These are phyloP conservation scores for Porites lobata DNA, from an alignment of 92 coral and sea anemone genomes.

Conservation along the genomic window DNA sequence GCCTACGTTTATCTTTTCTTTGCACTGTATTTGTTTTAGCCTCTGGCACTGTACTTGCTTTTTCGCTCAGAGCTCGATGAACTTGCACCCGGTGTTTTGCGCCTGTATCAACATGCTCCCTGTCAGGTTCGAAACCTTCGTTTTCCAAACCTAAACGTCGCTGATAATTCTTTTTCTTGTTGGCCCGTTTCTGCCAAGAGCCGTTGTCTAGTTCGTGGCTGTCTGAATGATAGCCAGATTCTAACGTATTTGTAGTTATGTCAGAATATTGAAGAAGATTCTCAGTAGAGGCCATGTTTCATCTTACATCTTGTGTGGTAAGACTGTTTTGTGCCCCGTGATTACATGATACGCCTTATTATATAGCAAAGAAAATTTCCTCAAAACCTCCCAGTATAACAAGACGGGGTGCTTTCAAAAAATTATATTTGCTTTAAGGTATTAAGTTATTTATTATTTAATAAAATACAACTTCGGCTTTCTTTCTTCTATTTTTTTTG, in stretches of 20 bases:
- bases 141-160: conserved; percentile 56
- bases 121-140: conserved; percentile 48
- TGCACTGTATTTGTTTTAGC: not conserved
- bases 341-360: not conserved
- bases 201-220: not conserved
- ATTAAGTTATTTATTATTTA: conserved; percentile 32
- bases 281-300: conserved; percentile 59
- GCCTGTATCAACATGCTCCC: not conserved
- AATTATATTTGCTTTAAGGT: not conserved
- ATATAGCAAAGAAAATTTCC: not conserved
- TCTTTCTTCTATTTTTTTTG: conserved; percentile 1
- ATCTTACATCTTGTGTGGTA: not conserved
- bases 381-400: not conserved
- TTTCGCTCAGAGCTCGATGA: conserved; percentile 29
- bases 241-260: conserved; percentile 8
- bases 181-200: not conserved
- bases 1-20: conserved; percentile 8
- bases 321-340: not conserved
- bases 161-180: conserved; percentile 12
- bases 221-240: conserved; percentile 41
- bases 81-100: not conserved
- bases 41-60: not conserved
- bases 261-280: conserved; percentile 44
- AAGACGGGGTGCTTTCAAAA: not conserved
- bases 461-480: not conserved